A percentile compares a stretch with the other conserved stretches of the same genome.
Evolutionary conservation across 2,797 vertebrate species (phyloP).

Genomic region (Rhinichthys osculus): DNA sequence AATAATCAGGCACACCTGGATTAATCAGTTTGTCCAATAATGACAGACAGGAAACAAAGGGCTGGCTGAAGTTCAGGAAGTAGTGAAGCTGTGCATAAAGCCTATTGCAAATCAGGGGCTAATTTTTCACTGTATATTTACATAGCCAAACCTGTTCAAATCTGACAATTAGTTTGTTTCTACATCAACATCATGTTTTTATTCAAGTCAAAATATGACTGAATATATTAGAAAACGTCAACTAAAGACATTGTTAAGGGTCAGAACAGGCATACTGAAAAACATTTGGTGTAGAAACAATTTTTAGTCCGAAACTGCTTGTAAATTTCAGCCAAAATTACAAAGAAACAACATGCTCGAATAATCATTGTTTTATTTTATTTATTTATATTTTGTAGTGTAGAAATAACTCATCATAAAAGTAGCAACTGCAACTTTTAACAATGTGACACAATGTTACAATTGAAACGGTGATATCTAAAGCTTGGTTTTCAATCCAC

Average conservation of each 20-base stretch:
- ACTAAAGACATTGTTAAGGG: neutral
- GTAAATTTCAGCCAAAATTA: neutral
- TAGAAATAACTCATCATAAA: neutral
- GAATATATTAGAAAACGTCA: neutral
- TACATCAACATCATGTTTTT: neutral
- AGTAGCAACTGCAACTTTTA: neutral
- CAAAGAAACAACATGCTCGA: neutral
- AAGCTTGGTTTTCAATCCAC: conserved; percentile 9
- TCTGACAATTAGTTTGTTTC: neutral
- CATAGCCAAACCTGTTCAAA: neutral
- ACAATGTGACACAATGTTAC: neutral
- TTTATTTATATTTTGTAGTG: neutral
- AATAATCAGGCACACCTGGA: no score
- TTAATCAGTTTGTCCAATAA: no score
- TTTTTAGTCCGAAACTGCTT: neutral
- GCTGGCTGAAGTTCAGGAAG: no score
- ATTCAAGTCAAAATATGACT: neutral
- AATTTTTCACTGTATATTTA: neutral
- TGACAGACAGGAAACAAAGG: no score
- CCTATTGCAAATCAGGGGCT: no score
- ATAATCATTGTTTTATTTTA: no score
- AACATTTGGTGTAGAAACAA: neutral
- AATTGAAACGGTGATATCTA: neutral
- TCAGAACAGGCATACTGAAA: neutral
- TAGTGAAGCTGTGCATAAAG: no score